phyloP scores from a whole-genome alignment of 2,113 vertebrate species.

The Hypomesus transpacificus region DNA sequence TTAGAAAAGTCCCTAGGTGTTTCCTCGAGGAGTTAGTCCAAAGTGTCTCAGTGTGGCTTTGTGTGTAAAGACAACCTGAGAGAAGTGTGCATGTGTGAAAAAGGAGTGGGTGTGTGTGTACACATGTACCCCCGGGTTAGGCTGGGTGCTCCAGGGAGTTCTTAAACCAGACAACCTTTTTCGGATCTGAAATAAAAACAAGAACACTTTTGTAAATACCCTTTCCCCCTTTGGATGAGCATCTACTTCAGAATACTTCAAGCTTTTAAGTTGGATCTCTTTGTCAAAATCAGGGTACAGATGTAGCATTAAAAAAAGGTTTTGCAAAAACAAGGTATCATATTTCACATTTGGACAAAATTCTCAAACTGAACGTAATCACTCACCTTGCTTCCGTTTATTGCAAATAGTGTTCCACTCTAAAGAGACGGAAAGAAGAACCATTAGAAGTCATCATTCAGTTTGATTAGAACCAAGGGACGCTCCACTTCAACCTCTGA shows the following conservation, averaged over 20 bases:
- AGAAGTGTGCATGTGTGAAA: constrained; percentile 38
- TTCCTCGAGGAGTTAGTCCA: constrained; percentile 70
- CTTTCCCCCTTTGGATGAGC: not conserved
- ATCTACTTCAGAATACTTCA: not conserved
- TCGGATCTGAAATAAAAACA: constrained; percentile 61
- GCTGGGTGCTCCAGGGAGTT: constrained; percentile 63
- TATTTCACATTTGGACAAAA: not conserved
- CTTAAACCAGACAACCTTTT: constrained; percentile 71
- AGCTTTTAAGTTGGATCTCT: too few relatives aligned
- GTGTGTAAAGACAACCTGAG: constrained; percentile 58
- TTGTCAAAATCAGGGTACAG: too few relatives aligned
- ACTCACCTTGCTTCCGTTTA: constrained; percentile 75
- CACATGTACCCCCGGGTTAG: constrained; percentile 45
- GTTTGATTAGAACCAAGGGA: not conserved
- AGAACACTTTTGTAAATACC: not conserved
- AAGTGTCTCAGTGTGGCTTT: constrained; percentile 72
- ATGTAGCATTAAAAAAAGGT: too few relatives aligned
- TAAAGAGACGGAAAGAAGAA: constrained; percentile 34
- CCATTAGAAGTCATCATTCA: not conserved
- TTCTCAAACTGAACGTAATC: not conserved
- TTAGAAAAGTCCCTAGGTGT: constrained; percentile 70
- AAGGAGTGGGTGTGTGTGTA: constrained; percentile 27
- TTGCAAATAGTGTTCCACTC: constrained; percentile 74
- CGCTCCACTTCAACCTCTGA: too few relatives aligned
- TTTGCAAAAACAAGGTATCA: too few relatives aligned